Evolutionary conservation across 2,888 invertebrate genomes (phyloP).

Genomic region (Ophion ventricosus): DNA sequence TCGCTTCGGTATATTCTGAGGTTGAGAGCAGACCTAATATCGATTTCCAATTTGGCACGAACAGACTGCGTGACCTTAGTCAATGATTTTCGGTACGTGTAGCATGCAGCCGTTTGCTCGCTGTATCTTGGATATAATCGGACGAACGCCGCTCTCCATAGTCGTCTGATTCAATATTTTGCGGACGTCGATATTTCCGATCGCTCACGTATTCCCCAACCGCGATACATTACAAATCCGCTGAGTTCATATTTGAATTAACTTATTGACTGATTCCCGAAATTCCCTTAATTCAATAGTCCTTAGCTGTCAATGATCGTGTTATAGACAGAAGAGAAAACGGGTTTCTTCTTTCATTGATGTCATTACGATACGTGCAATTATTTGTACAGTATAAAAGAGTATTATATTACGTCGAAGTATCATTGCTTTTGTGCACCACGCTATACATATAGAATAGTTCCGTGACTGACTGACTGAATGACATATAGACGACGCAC

Average conservation of each 20-base stretch:
- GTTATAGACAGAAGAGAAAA: not conserved
- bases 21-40: not conserved
- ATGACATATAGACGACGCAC: too few relatives aligned
- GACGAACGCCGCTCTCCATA: slow-evolving; percentile 11
- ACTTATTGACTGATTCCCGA: slow-evolving; percentile 1
- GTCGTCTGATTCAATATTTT: slow-evolving; percentile 42
- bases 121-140: not conserved
- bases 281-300: not conserved
- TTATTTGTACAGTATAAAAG: not conserved
- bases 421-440: too few relatives aligned
- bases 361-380: not conserved
- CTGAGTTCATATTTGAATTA: slow-evolving; percentile 19
- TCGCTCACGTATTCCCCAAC: slow-evolving; percentile 20
- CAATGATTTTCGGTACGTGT: slow-evolving; percentile 54
- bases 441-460: too few relatives aligned
- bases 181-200: slow-evolving; percentile 37
- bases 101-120: not conserved
- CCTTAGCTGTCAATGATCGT: not conserved
- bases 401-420: too few relatives aligned
- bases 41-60: slow-evolving; percentile 25
- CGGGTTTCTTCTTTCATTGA: not conserved
- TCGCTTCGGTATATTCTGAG: not conserved
- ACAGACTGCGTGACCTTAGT: slow-evolving; percentile 19
- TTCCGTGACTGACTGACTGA: too few relatives aligned
- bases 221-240: not conserved